phyloP scores from a whole-genome alignment of 2,113 vertebrate species.

The Hippocampus guttulatus region DNA sequence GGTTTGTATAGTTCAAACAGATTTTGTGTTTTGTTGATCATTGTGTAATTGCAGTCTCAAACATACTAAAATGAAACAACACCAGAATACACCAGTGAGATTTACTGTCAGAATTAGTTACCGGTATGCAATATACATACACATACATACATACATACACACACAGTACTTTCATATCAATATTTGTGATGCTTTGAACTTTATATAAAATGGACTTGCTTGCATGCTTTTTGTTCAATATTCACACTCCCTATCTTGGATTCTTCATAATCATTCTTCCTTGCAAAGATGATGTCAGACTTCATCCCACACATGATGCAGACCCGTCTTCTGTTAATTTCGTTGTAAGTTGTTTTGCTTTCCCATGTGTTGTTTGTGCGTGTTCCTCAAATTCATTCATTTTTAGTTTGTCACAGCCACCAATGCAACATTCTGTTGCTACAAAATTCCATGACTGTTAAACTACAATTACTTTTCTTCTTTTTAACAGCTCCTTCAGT shows the following conservation, averaged over 20 bases:
- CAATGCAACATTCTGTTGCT: too few relatives aligned
- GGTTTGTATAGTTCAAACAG: conserved; percentile 48
- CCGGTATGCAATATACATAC: conserved; percentile 14
- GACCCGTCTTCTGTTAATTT: conserved; percentile 59
- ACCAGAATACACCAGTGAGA: conserved; percentile 22
- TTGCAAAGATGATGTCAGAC: conserved; percentile 69
- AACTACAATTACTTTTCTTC: conserved; percentile 14
- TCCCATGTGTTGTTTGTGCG: neutral
- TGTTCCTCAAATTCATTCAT: neutral
- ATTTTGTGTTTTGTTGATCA: conserved; percentile 35
- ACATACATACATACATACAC: too few relatives aligned
- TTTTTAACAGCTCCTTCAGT: conserved; percentile 50
- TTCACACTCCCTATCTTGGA: conserved; percentile 13
- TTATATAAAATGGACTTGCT: conserved; percentile 36
- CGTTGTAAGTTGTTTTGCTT: conserved; percentile 67
- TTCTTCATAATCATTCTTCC: conserved; percentile 40
- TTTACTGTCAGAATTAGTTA: conserved; percentile 36
- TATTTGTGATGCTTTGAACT: conserved; percentile 25
- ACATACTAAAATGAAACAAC: conserved; percentile 39
- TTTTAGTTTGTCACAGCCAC: neutral
- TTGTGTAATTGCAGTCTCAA: conserved; percentile 36
- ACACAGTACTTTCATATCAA: conserved; percentile 23
- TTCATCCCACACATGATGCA: conserved; percentile 33
- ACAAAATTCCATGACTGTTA: neutral
- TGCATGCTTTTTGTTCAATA: conserved; percentile 37